phyloP scores from a whole-genome alignment of 2,888 invertebrate genomes.

The Teinopalpus imperialis region DNA sequence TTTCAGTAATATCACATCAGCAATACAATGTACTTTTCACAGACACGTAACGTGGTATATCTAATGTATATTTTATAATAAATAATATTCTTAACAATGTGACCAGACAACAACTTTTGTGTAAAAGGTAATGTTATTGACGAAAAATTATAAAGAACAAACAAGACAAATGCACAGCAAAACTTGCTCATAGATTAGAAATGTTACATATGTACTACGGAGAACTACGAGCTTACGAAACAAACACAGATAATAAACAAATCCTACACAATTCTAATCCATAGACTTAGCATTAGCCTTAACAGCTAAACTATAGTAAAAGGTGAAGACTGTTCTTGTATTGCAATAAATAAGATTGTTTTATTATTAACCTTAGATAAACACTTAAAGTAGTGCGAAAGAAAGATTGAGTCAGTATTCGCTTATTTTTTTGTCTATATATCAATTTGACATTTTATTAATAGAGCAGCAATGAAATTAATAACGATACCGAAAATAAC shows the following conservation, averaged over 20 bases:
- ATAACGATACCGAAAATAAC: no score
- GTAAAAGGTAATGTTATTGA: conserved; percentile 17
- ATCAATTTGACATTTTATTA: no score
- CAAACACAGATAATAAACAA: conserved; percentile 8
- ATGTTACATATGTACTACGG: conserved; percentile 5
- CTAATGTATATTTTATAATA: conserved; percentile 10
- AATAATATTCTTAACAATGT: conserved; percentile 8
- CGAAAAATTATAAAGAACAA: conserved; percentile 28
- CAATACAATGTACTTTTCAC: conserved; percentile 47
- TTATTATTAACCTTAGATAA: no score
- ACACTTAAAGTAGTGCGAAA: no score
- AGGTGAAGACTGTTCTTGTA: no score
- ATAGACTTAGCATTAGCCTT: no score
- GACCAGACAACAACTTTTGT: conserved; percentile 1
- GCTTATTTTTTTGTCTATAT: no score
- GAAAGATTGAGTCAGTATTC: no score
- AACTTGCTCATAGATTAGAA: conserved; percentile 25
- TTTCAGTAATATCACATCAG: conserved; percentile 79
- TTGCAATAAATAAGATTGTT: no score
- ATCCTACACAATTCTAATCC: no score
- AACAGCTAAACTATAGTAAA: no score
- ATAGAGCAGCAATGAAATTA: no score
- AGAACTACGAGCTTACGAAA: conserved; percentile 9
- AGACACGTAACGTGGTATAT: conserved; percentile 27
- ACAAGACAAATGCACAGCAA: conserved; percentile 35